A percentile compares a stretch with the other conserved stretches of the same genome.
Evolutionary conservation across 2,888 invertebrate genomes (phyloP).

Genomic region (Trileptium ribeirensis): DNA sequence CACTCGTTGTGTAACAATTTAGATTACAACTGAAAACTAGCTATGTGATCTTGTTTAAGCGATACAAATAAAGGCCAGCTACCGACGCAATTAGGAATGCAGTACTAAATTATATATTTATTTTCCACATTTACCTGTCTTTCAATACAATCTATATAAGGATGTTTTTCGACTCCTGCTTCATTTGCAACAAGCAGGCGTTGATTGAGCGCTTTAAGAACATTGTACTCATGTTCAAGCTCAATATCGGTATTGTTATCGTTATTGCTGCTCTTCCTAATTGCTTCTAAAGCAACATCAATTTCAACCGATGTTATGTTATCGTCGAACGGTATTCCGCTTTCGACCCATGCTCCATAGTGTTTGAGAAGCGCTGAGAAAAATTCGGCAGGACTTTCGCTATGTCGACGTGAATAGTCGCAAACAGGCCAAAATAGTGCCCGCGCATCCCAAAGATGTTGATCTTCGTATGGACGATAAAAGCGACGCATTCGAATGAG

Average conservation of each 20-base stretch:
- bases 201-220: no score
- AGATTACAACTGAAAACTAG: no score
- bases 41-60: no score
- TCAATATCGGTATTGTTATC: neutral
- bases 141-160: neutral
- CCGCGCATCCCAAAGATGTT: neutral
- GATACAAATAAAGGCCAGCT: no score
- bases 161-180: no score
- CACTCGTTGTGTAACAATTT: no score
- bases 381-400: neutral
- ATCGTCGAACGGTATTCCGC: neutral
- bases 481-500: neutral
- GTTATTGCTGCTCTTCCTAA: neutral
- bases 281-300: no score
- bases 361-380: neutral
- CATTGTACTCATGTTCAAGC: no score
- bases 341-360: neutral
- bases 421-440: neutral
- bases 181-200: no score
- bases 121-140: neutral
- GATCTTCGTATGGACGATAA: neutral
- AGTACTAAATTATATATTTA: no score
- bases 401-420: neutral
- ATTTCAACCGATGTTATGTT: no score
- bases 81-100: no score